A percentile compares a stretch with the other conserved stretches of the same genome.
Conservation (phyloP, 2,888 invertebrate species). For the Cryptus viduatorius region DNA sequence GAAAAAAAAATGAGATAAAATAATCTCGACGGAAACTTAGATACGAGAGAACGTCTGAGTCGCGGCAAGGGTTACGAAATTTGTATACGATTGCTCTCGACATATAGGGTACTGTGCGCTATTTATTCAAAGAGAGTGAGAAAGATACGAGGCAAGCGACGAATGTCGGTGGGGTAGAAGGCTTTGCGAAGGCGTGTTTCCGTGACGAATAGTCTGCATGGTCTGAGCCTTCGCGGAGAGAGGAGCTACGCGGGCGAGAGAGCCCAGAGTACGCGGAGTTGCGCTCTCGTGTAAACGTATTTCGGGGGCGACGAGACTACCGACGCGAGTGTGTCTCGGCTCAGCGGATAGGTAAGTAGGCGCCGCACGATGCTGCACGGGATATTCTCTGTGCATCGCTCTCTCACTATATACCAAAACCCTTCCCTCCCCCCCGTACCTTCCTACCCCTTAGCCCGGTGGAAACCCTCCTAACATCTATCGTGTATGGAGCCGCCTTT, state of each 20-base stretch:
- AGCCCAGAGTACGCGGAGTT: conserved; percentile 25
- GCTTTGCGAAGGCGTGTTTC: conserved; percentile 65
- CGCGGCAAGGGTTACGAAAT: conserved; percentile 62
- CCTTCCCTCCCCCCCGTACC: conserved; percentile 34
- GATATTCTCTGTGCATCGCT: conserved; percentile 62
- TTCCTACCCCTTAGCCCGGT: not conserved
- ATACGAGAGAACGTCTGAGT: conserved; percentile 58
- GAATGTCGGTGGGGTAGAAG: conserved; percentile 38
- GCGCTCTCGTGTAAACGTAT: conserved; percentile 64
- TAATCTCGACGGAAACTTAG: conserved; percentile 50
- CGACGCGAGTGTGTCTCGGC: conserved; percentile 70
- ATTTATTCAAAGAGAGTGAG: conserved; percentile 60
- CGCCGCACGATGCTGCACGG: conserved; percentile 63
- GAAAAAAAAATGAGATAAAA: conserved; percentile 42
- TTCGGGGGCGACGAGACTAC: conserved; percentile 69
- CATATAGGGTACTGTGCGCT: conserved; percentile 54
- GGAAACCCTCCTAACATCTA: conserved; percentile 4
- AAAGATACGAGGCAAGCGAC: conserved; percentile 31
- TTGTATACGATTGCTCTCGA: conserved; percentile 68
- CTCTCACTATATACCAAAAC: conserved; percentile 19
- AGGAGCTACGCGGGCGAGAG: conserved; percentile 26
- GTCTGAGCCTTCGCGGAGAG: conserved; percentile 52
- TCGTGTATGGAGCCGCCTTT: conserved; percentile 42
- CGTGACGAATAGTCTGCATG: conserved; percentile 69
- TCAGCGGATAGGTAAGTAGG: conserved; percentile 68